A percentile compares a stretch with the other conserved stretches of the same genome.
phyloP scores from a whole-genome alignment of 2,797 vertebrate genomes.

The Discoglossus pictus region DNA sequence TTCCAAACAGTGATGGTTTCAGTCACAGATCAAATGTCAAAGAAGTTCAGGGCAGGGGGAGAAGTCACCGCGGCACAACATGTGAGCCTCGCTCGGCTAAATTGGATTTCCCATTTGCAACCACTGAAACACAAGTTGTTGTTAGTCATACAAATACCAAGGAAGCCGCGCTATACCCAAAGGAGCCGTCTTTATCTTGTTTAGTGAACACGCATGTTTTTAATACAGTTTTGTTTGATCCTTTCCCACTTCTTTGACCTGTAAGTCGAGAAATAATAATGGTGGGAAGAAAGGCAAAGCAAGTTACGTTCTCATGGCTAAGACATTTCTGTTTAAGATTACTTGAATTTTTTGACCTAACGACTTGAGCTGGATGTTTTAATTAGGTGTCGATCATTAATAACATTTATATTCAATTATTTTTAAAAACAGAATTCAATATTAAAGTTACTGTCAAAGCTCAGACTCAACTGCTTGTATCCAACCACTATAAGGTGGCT shows the following conservation, averaged over 20 bases:
- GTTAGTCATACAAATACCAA: conserved; percentile 19
- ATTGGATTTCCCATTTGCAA: conserved; percentile 12
- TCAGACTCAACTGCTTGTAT: too few species aligned
- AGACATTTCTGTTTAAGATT: too few species aligned
- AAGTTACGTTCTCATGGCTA: not conserved
- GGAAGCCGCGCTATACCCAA: conserved; percentile 46
- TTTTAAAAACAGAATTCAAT: too few species aligned
- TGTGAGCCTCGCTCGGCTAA: conserved; percentile 4
- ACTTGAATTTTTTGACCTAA: too few species aligned
- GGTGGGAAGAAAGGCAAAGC: conserved; percentile 16
- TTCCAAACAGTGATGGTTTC: conserved; percentile 44
- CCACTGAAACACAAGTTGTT: conserved; percentile 41
- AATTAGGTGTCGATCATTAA: too few species aligned
- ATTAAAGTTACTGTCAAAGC: too few species aligned
- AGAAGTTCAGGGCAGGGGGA: not conserved
- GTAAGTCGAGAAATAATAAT: conserved; percentile 48
- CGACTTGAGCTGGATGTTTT: too few species aligned
- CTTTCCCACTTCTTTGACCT: conserved; percentile 3
- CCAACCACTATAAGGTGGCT: too few species aligned
- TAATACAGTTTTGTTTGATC: conserved; percentile 59
- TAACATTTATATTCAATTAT: too few species aligned
- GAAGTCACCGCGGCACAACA: conserved; percentile 12
- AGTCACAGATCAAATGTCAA: conserved; percentile 45
- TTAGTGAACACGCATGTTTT: conserved; percentile 57
- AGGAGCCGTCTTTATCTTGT: conserved; percentile 56